Evolutionary conservation across 1,140 invertebrate genomes (phyloP).

Genomic region (Lutraria rhynchaena): DNA sequence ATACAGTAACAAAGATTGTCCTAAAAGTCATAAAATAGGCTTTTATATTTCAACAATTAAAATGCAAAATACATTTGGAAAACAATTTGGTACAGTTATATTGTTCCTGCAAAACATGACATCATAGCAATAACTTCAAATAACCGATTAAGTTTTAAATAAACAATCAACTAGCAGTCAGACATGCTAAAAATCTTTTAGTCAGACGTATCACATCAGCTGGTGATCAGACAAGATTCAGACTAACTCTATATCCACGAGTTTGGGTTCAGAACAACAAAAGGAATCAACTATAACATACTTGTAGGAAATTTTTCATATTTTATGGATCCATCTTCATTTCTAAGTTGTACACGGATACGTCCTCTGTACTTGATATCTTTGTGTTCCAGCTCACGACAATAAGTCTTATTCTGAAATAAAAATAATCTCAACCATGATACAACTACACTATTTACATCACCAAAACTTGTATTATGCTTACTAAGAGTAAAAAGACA

Average conservation of each 20-base stretch:
- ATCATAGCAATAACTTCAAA: neutral
- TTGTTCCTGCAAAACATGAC: neutral
- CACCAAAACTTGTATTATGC: too few species aligned
- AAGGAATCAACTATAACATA: constrained; percentile 79
- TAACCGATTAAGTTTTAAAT: too few species aligned
- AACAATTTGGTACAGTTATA: too few species aligned
- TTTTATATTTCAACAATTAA: too few species aligned
- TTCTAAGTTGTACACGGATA: constrained; percentile 95
- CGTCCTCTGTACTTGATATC: constrained; percentile 90
- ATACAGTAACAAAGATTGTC: constrained; percentile 40
- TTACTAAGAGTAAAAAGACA: too few species aligned
- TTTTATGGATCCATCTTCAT: constrained; percentile 92
- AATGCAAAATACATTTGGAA: too few species aligned
- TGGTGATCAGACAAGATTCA: too few species aligned
- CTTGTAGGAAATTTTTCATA: constrained; percentile 89
- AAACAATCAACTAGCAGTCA: neutral
- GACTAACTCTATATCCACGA: too few species aligned
- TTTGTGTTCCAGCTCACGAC: constrained; percentile 95
- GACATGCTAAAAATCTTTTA: constrained; percentile 8
- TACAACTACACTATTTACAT: too few species aligned
- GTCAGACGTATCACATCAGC: too few species aligned
- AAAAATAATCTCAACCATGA: constrained; percentile 57
- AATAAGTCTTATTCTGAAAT: constrained; percentile 92
- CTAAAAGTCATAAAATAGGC: too few species aligned
- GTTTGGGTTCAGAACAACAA: neutral